Conservation (phyloP, 37 sponge, comb jelly and placozoan genomes). For the Oopsacas minuta region DNA sequence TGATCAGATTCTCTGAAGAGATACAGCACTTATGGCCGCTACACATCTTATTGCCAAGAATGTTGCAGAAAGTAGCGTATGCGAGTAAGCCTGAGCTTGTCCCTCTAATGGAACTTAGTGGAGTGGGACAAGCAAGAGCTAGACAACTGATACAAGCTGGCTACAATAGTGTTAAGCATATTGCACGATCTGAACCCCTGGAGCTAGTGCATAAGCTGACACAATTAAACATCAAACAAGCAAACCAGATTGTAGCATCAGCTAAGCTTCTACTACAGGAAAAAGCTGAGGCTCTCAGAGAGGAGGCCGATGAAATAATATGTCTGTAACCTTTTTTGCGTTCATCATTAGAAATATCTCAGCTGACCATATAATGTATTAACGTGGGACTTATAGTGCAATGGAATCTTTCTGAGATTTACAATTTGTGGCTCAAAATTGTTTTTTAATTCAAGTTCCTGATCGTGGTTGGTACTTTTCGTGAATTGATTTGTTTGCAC, state of each 20-base stretch:
- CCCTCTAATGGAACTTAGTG: constrained; percentile 73
- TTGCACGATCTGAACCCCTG: constrained; percentile 34
- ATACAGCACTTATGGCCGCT: constrained; percentile 71
- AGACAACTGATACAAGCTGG: constrained; percentile 73
- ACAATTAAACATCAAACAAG: constrained; percentile 46
- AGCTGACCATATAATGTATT: too few species aligned
- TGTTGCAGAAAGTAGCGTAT: constrained; percentile 51
- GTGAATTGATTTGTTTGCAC: too few species aligned
- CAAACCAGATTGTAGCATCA: constrained; percentile 34
- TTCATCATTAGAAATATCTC: too few species aligned
- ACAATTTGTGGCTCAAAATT: too few species aligned
- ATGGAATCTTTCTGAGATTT: too few species aligned
- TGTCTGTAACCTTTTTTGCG: too few species aligned
- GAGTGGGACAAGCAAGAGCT: constrained; percentile 80
- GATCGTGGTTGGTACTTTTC: too few species aligned
- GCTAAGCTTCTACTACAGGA: constrained; percentile 64
- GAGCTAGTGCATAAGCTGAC: constrained; percentile 38
- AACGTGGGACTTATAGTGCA: too few species aligned
- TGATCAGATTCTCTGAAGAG: constrained; percentile 66
- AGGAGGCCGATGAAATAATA: constrained; percentile 57
- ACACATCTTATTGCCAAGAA: constrained; percentile 41
- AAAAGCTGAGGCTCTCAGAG: constrained; percentile 53
- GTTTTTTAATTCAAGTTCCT: too few species aligned
- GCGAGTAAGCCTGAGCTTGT: constrained; percentile 46
- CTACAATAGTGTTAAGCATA: constrained; percentile 43